Evolutionary conservation across 2,797 vertebrate genomes (phyloP), one percentile per base, ranked within the genome.

Genomic region (Phoxinus dragarum): DNA sequence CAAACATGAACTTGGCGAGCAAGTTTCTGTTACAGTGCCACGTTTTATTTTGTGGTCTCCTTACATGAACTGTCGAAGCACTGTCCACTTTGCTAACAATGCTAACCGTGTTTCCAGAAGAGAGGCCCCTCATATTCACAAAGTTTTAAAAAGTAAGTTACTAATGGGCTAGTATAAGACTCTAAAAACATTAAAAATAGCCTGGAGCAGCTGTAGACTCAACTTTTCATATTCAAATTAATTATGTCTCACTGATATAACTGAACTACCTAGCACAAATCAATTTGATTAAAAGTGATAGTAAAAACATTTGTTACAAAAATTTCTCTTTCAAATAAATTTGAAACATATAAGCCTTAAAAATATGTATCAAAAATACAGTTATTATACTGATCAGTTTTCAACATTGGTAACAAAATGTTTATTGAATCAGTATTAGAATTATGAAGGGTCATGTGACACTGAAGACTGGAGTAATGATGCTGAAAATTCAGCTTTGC

Each of bases 31-130:
- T 68, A 40, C 19, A 49, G 84, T 79, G 81, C 88, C 84, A 66
- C 27, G 86, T 81, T 86, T 74, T 80, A 87, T 79, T 86, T 69
- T 84, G 49, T 47, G 38, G 75, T 83, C 71, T 64, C 31, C 71
- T 74, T 64, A 64, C 47, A 40, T 76, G 72, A 75, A 83, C 81
- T 82, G 27, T 27, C 31, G 23, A 21, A 23, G 5, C 14, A 73
- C 54, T 34, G 44, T 74, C 67, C 81, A 38, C 82, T 75, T 31
- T 42, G 71, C 82, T 85, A 61, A 61, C 68, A 40, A 42, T 2
- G 16, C 52, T 54, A 82, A 27, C 31, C 2, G 5, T 36, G 42
- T 49, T 64, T 82, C 42, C 6, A 75, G 23, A 40, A 76, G 23
- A 67, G 5, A 52, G 21, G 34, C 42, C 21, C 5, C n/a, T 56